Evolutionary conservation across 1,140 invertebrate species (phyloP), one percentile per base, ranked within the genome.

Genomic region (Holcopasites calliopsidis): DNA sequence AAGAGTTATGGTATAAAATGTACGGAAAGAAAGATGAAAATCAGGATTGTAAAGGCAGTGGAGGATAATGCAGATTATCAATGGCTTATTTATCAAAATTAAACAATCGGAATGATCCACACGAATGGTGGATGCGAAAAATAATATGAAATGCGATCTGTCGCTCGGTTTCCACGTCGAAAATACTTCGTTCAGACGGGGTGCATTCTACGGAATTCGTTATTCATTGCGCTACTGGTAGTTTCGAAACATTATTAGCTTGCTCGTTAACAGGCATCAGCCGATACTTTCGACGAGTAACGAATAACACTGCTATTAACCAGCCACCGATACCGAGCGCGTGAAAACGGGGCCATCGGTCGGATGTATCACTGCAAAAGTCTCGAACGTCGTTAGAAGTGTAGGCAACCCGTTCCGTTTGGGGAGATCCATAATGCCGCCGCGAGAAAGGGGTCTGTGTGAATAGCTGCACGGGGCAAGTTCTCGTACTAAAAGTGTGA

Each of bases 271-370:
- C 54, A 47, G 28, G 44, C 61, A 60, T 61, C 40, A 16, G 21
- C 23, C 18, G 68, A 71, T 71, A 49, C 42, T 38, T 44, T 33
- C 42, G 55, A 71, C 49, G 68, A 71, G 61, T 71, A 71, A 71
- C 55, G 57, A 71, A 71, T 61, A 16, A n/a, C 18, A 5, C 16
- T 1, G 68, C 28, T 23, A 60, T 70, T 70, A 60, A 57, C 28
- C 60, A 26, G 31, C 31, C 1, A 0, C 2, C 42, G 31, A 38
- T 49, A 33, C 33, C 11, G 55, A 47, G 33, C 13, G 21, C 28
- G 31, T 11, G 55, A 60, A 70, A 70, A 21, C 31, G 54, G 66
- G 40, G n/a, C 66, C 31, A 18, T 16, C 2, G 21, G 18, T 33
- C 16, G 33, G 49, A 28, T 2, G 13, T 16, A 26, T 10, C 23